Base-by-base conservation (phyloP, 1,140 invertebrate genomes). In the Drosophila albomicans region DNA sequence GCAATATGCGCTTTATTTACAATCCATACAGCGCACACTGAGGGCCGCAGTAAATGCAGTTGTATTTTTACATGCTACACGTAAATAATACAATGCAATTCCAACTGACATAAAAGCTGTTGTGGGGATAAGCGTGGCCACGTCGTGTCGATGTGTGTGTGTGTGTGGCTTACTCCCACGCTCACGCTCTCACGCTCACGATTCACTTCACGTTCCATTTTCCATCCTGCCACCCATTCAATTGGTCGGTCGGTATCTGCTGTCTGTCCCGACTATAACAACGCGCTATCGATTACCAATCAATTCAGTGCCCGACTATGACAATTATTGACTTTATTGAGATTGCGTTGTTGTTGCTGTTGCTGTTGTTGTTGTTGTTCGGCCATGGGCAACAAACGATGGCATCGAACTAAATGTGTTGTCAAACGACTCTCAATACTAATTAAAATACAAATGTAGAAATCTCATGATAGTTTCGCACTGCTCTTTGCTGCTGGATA, bases 1-100 rank as follows among this genome's bases (percentile, higher is more conserved):
- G 76, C 80, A 82, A 82, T 82, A 75, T 84, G 65, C 71, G 58
- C 66, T 79, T 80, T 82, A 82, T 82, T 82, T 84, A 82, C 81
- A 82, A 71, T 79, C 62, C 79, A 68, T 62, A 62, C 79, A 52
- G 51, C 59, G 38, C 69, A 71, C 66, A 79, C 81, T 75, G 64
- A 25, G 20, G 59, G 35, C 35, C 10, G 20, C 51, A 59, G 71
- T 82, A 68, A 84, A 84, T 79, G 71, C 58, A 63, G 72, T 72
- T 76, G 66, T 82, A 80, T 80, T 82, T 84, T 52, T 69, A 76
- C 81, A 84, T 84, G 80, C 62, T 81, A 80, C 76, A 84, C 72
- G 71, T 76, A 81, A 82, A 64, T 75, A 66, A 64, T 69, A 72
- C 51, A 62, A 54, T 35, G 45, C 32, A 51, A 65, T 48, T 48